Evolutionary conservation across 2,113 vertebrate genomes (phyloP).

Genomic region (Clarias gariepinus): DNA sequence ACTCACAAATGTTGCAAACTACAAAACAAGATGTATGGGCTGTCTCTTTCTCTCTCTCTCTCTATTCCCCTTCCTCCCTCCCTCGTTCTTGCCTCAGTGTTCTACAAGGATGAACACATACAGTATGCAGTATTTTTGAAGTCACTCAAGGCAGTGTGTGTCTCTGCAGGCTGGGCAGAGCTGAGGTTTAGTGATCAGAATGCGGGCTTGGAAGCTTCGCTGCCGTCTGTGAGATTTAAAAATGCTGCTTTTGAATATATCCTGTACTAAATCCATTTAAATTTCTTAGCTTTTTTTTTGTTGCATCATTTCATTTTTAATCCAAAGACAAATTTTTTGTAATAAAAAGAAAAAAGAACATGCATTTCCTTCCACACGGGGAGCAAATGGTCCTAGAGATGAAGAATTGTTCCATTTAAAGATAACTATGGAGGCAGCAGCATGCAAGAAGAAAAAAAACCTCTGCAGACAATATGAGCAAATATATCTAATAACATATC

Average conservation of each 20-base stretch:
- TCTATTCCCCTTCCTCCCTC: background rate
- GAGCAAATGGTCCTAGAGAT: too few relatives aligned
- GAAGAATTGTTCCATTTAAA: too few relatives aligned
- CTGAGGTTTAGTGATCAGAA: slow-evolving; percentile 7
- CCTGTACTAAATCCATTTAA: background rate
- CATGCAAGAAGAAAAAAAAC: too few relatives aligned
- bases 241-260: background rate
- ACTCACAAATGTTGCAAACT: slow-evolving; percentile 8
- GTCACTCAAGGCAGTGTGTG: background rate
- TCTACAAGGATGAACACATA: background rate
- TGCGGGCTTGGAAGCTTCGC: slow-evolving; percentile 13
- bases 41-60: background rate
- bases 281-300: slow-evolving; percentile 19
- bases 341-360: too few relatives aligned
- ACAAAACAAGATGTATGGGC: background rate
- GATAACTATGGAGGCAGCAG: too few relatives aligned
- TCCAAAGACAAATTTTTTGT: too few relatives aligned
- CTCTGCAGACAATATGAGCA: too few relatives aligned
- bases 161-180: background rate
- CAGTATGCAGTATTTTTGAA: background rate
- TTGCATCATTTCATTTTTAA: background rate
- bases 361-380: too few relatives aligned
- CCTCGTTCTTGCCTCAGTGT: background rate
- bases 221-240: background rate
- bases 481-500: too few relatives aligned